These are phyloP conservation scores for Brachionus angularis DNA, from an alignment of 1,140 invertebrate genomes.

Conservation along the genomic window DNA sequence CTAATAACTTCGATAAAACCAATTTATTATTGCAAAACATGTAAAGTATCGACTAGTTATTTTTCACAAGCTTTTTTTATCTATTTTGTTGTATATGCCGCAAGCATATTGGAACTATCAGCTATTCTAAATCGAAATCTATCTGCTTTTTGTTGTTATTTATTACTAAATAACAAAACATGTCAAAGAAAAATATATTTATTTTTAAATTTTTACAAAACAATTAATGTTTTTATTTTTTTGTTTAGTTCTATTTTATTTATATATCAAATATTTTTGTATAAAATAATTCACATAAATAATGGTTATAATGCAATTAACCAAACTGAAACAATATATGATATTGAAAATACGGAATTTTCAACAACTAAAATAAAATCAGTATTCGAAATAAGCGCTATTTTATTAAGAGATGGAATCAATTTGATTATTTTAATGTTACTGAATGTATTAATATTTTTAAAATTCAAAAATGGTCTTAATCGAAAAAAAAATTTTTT, in stretches of 20 bases:
- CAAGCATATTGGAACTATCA: background rate
- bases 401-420: constrained; percentile 2
- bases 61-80: background rate
- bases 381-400: background rate
- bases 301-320: too few species aligned
- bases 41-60: constrained; percentile 1
- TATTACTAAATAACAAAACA: background rate
- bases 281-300: background rate
- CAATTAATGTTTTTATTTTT: background rate
- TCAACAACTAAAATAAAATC: background rate
- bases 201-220: constrained; percentile 24
- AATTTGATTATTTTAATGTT: constrained; percentile 11
- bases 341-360: background rate
- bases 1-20: background rate
- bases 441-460: background rate
- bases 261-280: constrained; percentile 16
- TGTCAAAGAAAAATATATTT: background rate
- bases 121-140: background rate
- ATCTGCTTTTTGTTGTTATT: background rate
- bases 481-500: constrained; percentile 15
- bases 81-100: background rate
- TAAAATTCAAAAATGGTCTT: background rate
- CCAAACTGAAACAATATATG: background rate
- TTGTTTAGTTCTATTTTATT: background rate
- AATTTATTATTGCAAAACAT: background rate